Conservation (phyloP, 2,113 vertebrate species). For the Calidris pugnax region DNA sequence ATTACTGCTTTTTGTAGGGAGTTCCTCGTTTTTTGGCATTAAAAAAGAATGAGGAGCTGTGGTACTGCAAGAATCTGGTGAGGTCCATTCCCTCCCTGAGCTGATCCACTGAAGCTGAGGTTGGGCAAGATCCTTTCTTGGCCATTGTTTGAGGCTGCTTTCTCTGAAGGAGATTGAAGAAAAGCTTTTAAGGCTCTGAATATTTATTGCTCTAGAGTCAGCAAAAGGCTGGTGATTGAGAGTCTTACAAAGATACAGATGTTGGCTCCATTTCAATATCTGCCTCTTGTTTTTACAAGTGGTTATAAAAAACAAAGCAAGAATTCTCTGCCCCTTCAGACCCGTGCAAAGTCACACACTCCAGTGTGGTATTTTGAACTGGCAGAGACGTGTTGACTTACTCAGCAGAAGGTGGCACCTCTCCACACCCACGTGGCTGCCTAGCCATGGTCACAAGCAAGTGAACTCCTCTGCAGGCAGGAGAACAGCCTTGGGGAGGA, state of each 20-base stretch:
- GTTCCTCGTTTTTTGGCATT: neutral
- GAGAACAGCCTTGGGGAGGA: neutral
- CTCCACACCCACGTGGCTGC: neutral
- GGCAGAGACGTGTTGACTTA: rapidly evolving
- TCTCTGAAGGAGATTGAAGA: conserved; percentile 43
- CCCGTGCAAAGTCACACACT: neutral
- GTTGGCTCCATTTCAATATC: conserved; percentile 23
- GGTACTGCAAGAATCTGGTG: neutral
- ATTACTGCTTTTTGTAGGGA: neutral
- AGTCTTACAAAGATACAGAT: conserved; percentile 49
- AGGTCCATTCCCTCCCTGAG: neutral
- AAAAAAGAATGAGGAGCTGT: neutral
- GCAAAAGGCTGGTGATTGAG: conserved; percentile 48
- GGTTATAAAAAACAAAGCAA: conserved; percentile 20
- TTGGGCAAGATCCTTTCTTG: conserved; percentile 3
- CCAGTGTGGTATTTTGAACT: rapidly evolving
- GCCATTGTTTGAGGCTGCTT: conserved; percentile 28
- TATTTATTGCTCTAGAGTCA: conserved; percentile 55
- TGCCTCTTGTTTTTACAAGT: conserved; percentile 58
- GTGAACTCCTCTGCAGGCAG: neutral
- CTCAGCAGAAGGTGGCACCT: neutral
- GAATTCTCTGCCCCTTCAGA: neutral
- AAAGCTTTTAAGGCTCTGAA: conserved; percentile 37
- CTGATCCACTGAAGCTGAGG: neutral
- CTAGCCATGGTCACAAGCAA: neutral